Conservation (phyloP, 2,888 invertebrate species). For the Lucinisca nassula region DNA sequence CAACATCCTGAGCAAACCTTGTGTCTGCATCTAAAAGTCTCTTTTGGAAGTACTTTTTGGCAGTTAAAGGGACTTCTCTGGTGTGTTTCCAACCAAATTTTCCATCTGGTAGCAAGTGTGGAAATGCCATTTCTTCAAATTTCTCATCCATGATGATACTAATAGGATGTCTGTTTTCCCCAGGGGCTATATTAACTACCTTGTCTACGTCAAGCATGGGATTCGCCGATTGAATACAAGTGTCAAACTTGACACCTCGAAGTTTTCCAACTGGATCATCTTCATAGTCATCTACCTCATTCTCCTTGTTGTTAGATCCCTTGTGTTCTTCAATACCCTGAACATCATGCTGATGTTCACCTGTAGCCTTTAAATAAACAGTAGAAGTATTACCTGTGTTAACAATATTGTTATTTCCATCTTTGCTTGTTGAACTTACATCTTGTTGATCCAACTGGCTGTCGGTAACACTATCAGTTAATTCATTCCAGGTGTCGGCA, state of each 20-base stretch:
- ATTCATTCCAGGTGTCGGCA: conserved; percentile 41
- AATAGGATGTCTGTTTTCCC: conserved; percentile 15
- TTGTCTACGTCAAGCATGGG: conserved; percentile 44
- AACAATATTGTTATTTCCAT: too few relatives aligned
- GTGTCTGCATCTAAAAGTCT: conserved; percentile 16
- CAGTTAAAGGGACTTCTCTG: conserved; percentile 11
- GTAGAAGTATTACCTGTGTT: too few relatives aligned
- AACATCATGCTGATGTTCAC: too few relatives aligned
- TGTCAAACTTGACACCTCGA: conserved; percentile 46
- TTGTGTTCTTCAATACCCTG: too few relatives aligned
- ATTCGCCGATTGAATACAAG: conserved; percentile 53
- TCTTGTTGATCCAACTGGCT: neutral
- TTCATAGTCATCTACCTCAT: too few relatives aligned
- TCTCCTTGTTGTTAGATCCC: too few relatives aligned
- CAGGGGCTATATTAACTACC: conserved; percentile 24
- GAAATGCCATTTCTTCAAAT: conserved; percentile 40
- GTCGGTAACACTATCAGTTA: conserved; percentile 1
- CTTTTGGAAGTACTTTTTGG: conserved; percentile 41
- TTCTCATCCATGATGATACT: conserved; percentile 25
- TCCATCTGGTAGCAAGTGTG: conserved; percentile 31
- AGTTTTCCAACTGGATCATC: neutral
- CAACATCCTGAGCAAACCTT: conserved; percentile 36
- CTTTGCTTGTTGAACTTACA: too few relatives aligned
- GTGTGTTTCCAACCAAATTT: conserved; percentile 30
- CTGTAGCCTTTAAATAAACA: too few relatives aligned